Percentiles rank a stretch among this genome's conserved stretches.
Evolutionary conservation across 2,113 vertebrate species (phyloP).

Genomic region (Isichthys henryi): DNA sequence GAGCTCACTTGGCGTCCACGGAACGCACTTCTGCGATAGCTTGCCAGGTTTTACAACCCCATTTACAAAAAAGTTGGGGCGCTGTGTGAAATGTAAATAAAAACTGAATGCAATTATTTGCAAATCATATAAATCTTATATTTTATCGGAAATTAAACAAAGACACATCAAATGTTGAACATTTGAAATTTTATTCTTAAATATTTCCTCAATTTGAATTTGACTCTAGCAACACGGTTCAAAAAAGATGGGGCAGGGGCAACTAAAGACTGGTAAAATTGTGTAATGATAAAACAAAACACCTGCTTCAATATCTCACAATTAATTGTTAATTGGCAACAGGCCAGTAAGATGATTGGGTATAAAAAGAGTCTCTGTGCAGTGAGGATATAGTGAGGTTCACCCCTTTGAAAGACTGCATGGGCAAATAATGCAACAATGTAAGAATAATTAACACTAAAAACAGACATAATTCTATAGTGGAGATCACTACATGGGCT

Average conservation of each 20-base stretch:
- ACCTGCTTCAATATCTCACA: background rate
- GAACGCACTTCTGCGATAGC: too few relatives aligned
- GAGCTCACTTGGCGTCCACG: too few relatives aligned
- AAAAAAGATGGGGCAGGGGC: too few relatives aligned
- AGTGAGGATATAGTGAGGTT: background rate
- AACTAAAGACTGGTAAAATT: too few relatives aligned
- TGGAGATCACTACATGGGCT: too few relatives aligned
- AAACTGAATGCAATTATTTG: background rate
- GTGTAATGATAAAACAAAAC: background rate
- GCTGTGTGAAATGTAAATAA: background rate
- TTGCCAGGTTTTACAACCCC: too few relatives aligned
- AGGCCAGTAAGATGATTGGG: background rate
- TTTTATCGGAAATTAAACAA: background rate
- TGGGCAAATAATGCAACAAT: background rate
- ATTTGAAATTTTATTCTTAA: too few relatives aligned
- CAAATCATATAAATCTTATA: background rate
- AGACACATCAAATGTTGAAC: background rate
- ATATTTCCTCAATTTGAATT: too few relatives aligned
- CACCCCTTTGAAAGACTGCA: background rate
- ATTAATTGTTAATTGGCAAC: background rate
- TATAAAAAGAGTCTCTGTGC: background rate
- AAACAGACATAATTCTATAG: too few relatives aligned
- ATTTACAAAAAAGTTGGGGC: too few relatives aligned
- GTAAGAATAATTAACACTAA: background rate
- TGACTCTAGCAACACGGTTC: too few relatives aligned